Base-by-base conservation (phyloP, 30 jellyfish, hydroid and myxozoan species). In the Hydra vulgaris region DNA sequence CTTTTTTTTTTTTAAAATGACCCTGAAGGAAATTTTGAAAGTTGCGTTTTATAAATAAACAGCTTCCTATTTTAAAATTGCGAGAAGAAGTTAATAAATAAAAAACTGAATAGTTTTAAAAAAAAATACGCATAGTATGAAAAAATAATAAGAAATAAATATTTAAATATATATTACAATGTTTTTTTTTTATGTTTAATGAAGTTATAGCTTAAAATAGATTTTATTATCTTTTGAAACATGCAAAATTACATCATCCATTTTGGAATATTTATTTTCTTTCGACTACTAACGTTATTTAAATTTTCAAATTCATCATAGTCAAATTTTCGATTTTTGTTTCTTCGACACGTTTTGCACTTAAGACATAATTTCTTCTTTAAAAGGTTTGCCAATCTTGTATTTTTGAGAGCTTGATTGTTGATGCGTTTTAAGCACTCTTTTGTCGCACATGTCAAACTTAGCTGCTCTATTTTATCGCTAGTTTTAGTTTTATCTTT, bases 391-490 rank as follows among this genome's bases (percentile, higher is more conserved):
- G 7, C 16, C 75, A 15, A n/a, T 23, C 7, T 1, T n/a, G 75
- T 68, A 3, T 68, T 68, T 68, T 68, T 68, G 16, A 15, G 16
- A 8, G 8, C 17, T 4, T 25, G 81, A 18, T 7, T 73, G 23
- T 21, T 21, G 22, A 73, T 73, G 25, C 81, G 53, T 73, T 73
- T 73, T 25, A 23, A n/a, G 17, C 81, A 73, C 66, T 73, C 81
- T 7, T 18, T 18, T 21, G 81, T 73, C 5, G 74, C 20, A 19
- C 81, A 73, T 22, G 81, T 21, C 66, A 21, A 19, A 7, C 8
- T 19, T 73, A 73, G 20, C 7, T 20, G 18, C 5, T 73, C 81
- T 1, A 1, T 73, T 7, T 73, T 5, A 23, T 73, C 81, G 12
- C 66, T 7, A 5, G 7, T 73, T 73, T 1, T 3, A 18, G 8